Percentiles rank a stretch among this genome's conserved stretches.
Evolutionary conservation across 1,140 invertebrate species (phyloP).

Genomic region (Nymphalis io): DNA sequence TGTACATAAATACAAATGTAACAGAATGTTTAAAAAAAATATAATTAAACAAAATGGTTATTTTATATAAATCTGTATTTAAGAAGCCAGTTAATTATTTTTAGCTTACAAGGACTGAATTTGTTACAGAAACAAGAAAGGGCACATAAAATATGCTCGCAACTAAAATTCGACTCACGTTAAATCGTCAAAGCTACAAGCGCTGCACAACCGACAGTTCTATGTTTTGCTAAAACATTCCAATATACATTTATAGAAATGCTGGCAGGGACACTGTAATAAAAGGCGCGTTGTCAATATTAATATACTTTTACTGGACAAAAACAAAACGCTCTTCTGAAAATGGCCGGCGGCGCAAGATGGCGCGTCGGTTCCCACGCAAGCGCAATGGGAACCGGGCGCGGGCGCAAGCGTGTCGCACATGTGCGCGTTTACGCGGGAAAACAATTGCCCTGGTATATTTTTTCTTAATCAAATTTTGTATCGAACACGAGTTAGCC

Average conservation of each 20-base stretch:
- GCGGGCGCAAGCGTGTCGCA: slow-evolving; percentile 45
- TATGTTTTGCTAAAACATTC: slow-evolving; percentile 20
- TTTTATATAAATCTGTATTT: neutral
- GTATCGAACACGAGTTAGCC: slow-evolving; percentile 11
- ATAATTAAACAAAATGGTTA: neutral
- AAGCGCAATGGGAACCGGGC: slow-evolving; percentile 60
- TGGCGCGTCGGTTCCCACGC: slow-evolving; percentile 68
- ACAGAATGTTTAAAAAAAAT: neutral
- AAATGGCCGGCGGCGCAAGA: slow-evolving; percentile 64
- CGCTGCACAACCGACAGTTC: neutral
- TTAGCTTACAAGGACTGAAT: too few species aligned
- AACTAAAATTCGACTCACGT: neutral
- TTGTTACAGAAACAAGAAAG: too few species aligned
- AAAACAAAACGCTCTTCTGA: slow-evolving; percentile 59
- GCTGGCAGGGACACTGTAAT: slow-evolving; percentile 6
- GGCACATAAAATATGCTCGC: neutral
- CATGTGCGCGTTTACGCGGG: slow-evolving; percentile 64
- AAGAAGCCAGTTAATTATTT: neutral
- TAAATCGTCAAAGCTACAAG: neutral
- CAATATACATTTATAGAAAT: slow-evolving; percentile 27
- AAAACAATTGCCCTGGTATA: slow-evolving; percentile 52
- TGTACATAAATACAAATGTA: neutral
- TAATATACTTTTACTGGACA: slow-evolving; percentile 58
- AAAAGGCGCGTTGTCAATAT: slow-evolving; percentile 43
- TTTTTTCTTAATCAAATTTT: slow-evolving; percentile 46